phyloP scores from a whole-genome alignment of 2,888 invertebrate species.

The Orthosia incerta region DNA sequence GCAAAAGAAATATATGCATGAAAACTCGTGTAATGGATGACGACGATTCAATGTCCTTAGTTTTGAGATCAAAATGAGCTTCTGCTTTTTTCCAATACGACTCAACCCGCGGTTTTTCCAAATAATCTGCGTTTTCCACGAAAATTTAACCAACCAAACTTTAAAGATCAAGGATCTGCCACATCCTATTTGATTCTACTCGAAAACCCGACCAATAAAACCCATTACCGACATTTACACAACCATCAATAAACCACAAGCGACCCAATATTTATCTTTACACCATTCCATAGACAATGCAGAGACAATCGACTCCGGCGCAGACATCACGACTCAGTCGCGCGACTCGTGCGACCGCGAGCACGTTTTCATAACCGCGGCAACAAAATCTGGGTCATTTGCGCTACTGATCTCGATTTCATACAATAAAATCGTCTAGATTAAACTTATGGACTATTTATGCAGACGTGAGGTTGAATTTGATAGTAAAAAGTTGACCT shows the following conservation, averaged over 20 bases:
- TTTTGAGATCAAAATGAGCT: no score
- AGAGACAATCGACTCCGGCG: conserved; percentile 54
- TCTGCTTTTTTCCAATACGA: no score
- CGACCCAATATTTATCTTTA: conserved; percentile 42
- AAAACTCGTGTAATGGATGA: no score
- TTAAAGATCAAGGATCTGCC: neutral
- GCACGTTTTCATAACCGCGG: conserved; percentile 70
- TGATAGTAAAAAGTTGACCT: conserved; percentile 62
- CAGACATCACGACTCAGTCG: conserved; percentile 64
- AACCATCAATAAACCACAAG: conserved; percentile 30
- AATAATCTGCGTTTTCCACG: neutral
- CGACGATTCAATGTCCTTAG: no score
- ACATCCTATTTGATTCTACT: neutral
- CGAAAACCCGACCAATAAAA: conserved; percentile 16
- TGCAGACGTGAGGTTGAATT: conserved; percentile 59
- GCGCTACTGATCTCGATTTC: conserved; percentile 69
- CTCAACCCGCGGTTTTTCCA: no score
- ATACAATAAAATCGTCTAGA: conserved; percentile 62
- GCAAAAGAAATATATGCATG: no score
- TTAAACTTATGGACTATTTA: conserved; percentile 63
- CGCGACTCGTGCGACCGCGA: conserved; percentile 58
- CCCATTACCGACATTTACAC: conserved; percentile 31
- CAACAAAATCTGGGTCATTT: conserved; percentile 69
- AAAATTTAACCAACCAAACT: neutral
- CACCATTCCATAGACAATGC: conserved; percentile 48